Evolutionary conservation across 2,888 invertebrate species (phyloP), one percentile per base, ranked within the genome.

Genomic region (Apamea crenata): DNA sequence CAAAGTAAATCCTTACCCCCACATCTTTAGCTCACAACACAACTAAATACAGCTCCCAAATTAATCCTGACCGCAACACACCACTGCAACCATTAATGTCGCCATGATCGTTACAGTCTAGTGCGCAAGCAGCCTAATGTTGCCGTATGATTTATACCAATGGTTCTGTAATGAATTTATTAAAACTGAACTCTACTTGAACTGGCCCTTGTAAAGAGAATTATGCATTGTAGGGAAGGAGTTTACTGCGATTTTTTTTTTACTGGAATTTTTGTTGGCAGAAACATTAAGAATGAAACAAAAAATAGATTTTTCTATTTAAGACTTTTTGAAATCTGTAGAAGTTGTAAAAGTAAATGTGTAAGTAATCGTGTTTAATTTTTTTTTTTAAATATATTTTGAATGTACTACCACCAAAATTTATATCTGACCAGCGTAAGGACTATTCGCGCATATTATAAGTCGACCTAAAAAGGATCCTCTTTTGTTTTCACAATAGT

Each of bases 101-200:
- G 36, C 76, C 36, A 69, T 75, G 74, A 59, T 73, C 84, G 84
- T 87, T 70, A 84, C 78, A 63, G 77, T 80, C 80, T 78, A 79
- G 84, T 82, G 87, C 77, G 47, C 78, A 40, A 70, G 71, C 40
- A 71, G 65, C 87, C 78, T 87, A 81, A 84, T 80, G 74, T 67
- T 78, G 16, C 56, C 50, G 77, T 90, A 87, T 93, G 94, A 94
- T 94, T 94, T 94, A 93, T 94, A 88, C 90, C 91, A 91, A 92
- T 93, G 88, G 87, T 81, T 90, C 88, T 88, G 90, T 94, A 93
- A 94, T 94, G 93, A 93, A 94, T 94, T 94, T 94, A 93, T 93
- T 93, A 91, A 90, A 87, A 89, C 90, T 88, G 91, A 90, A 91
- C 85, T 65, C 75, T 81, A 86, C 88, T 87, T 87, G 87, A 89